These are phyloP conservation scores for Dryobota labecula DNA, from an alignment of 2,888 invertebrate genomes.

Conservation along the genomic window DNA sequence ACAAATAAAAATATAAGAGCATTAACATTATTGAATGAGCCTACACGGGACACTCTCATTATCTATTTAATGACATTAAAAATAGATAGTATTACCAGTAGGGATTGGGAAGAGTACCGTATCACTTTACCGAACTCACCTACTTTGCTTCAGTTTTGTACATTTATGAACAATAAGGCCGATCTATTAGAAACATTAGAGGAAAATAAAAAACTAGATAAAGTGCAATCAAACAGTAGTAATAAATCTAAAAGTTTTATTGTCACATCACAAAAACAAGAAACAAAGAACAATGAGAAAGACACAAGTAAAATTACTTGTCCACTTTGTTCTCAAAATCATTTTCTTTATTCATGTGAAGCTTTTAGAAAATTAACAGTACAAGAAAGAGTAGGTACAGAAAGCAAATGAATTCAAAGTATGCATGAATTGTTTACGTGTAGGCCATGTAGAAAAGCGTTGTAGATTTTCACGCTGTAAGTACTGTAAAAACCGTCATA, in stretches of 20 bases:
- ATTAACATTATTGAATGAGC: conserved; percentile 12
- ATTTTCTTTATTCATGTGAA: conserved; percentile 8
- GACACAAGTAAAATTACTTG: conserved; percentile 4
- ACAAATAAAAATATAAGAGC: conserved; percentile 15
- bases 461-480: conserved; percentile 18
- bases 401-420: conserved; percentile 7
- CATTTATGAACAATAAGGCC: conserved; percentile 8
- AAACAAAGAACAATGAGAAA: neutral
- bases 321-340: conserved; percentile 12
- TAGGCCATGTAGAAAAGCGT: conserved; percentile 3
- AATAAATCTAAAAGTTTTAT: conserved; percentile 17
- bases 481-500: conserved; percentile 10
- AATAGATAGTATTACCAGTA: conserved; percentile 7
- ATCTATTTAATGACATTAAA: conserved; percentile 13
- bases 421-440: conserved; percentile 9
- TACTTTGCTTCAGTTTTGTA: conserved; percentile 5
- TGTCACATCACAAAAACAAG: neutral
- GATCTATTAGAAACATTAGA: conserved; percentile 9
- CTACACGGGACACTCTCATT: conserved; percentile 8
- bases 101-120: conserved; percentile 2
- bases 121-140: neutral
- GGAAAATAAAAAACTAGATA: conserved; percentile 5
- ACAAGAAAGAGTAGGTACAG: neutral
- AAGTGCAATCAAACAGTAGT: neutral
- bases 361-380: conserved; percentile 3